These are phyloP conservation scores for Hiodon alosoides DNA, from an alignment of 2,113 vertebrate genomes.

Conservation along the genomic window DNA sequence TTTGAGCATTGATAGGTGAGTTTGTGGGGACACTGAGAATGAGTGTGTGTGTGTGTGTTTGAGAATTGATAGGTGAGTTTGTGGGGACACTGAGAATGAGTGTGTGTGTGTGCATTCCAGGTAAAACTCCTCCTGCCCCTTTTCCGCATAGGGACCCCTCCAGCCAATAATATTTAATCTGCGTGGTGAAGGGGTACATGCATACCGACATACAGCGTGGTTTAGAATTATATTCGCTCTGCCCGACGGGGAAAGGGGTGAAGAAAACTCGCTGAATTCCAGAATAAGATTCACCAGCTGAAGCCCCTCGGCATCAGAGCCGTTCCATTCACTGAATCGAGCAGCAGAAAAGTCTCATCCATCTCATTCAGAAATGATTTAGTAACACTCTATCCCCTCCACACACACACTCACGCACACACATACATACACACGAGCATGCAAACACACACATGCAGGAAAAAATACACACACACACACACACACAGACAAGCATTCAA, in stretches of 20 bases:
- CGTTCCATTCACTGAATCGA: constrained; percentile 46
- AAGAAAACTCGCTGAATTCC: constrained; percentile 5
- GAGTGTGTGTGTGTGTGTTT: not conserved
- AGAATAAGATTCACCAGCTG: constrained; percentile 30
- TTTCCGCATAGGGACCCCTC: not conserved
- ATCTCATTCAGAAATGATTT: constrained; percentile 54
- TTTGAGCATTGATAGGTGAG: not conserved
- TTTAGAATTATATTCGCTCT: constrained; percentile 9
- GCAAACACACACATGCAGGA: not conserved
- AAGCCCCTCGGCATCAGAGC: constrained; percentile 42
- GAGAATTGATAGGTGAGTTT: not conserved
- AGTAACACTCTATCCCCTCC: constrained; percentile 36
- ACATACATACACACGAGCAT: constrained; percentile 1
- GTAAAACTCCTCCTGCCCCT: not conserved
- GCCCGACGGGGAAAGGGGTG: not conserved
- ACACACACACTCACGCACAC: constrained; percentile 29
- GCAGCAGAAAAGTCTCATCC: constrained; percentile 38
- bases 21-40: too few species aligned
- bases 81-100: too few species aligned
- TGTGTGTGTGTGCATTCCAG: not conserved
- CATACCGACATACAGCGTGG: constrained; percentile 12
- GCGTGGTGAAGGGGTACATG: constrained; percentile 3
- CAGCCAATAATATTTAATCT: constrained; percentile 34
- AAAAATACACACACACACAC: not conserved
- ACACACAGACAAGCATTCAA: not conserved